A percentile compares a stretch with the other conserved stretches of the same genome.
Conservation (phyloP, 2,113 vertebrate species). For the Tachysurus fulvidraco region DNA sequence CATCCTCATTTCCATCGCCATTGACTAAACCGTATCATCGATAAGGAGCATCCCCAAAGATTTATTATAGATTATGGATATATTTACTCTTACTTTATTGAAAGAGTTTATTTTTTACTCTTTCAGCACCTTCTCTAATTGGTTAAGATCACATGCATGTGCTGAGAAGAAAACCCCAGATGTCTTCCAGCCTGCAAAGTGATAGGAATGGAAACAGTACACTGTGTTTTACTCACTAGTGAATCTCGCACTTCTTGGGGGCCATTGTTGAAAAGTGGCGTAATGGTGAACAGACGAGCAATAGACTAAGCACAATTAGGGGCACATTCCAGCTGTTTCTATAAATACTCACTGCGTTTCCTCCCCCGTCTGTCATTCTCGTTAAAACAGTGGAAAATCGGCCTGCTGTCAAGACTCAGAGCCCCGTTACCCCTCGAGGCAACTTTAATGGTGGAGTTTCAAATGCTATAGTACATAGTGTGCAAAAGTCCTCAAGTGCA, state of each 20-base stretch:
- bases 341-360: slow-evolving; percentile 90
- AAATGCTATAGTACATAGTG: slow-evolving; percentile 27
- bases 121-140: neutral
- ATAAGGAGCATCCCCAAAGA: slow-evolving; percentile 2
- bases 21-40: neutral
- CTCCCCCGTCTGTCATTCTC: slow-evolving; percentile 88
- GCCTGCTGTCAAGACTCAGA: slow-evolving; percentile 60
- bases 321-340: slow-evolving; percentile 85
- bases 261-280: slow-evolving; percentile 60
- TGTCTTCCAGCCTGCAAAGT: slow-evolving; percentile 29
- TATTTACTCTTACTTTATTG: neutral
- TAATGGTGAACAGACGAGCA: slow-evolving; percentile 84
- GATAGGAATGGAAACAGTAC: slow-evolving; percentile 37
- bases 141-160: slow-evolving; percentile 15
- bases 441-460: slow-evolving; percentile 33
- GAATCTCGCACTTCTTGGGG: slow-evolving; percentile 39
- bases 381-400: slow-evolving; percentile 83
- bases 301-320: slow-evolving; percentile 93
- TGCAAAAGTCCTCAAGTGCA: slow-evolving; percentile 19
- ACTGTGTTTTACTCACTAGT: slow-evolving; percentile 41
- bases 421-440: slow-evolving; percentile 56
- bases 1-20: neutral
- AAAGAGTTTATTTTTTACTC: neutral
- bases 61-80: neutral
- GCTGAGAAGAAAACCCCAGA: slow-evolving; percentile 28